Evolutionary conservation across 1,140 invertebrate species (phyloP).

Genomic region (Aleiodes sp.): DNA sequence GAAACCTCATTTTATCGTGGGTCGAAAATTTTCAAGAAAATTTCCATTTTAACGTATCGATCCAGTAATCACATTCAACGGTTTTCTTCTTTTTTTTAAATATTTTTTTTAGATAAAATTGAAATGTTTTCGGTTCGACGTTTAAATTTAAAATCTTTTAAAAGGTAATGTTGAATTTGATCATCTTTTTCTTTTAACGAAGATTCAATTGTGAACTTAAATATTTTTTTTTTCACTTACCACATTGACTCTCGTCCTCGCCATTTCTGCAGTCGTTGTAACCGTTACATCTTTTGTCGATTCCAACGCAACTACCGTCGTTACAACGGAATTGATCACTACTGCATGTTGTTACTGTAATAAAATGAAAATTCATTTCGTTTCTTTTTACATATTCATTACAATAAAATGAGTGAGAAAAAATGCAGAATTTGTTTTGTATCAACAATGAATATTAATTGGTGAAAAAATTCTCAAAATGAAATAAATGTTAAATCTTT

Average conservation of each 20-base stretch:
- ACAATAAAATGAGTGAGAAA: slow-evolving; percentile 3
- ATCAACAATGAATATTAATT: no score
- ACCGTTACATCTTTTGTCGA: slow-evolving; percentile 72
- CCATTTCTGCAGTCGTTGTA: slow-evolving; percentile 69
- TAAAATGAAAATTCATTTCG: not conserved
- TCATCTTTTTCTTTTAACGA: not conserved
- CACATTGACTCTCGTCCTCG: slow-evolving; percentile 72
- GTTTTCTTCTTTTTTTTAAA: no score
- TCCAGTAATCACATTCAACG: not conserved
- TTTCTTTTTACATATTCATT: not conserved
- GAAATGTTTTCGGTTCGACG: not conserved
- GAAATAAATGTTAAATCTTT: no score
- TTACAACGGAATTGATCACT: slow-evolving; percentile 68
- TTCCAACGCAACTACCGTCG: slow-evolving; percentile 76
- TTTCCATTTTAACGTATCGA: slow-evolving; percentile 7
- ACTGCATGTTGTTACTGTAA: slow-evolving; percentile 63
- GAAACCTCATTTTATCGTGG: not conserved
- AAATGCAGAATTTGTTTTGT: no score
- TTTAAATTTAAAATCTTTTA: not conserved
- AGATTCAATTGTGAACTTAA: not conserved
- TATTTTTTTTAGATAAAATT: not conserved
- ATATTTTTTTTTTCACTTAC: slow-evolving; percentile 58
- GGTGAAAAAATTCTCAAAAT: no score
- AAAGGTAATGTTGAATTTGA: not conserved
- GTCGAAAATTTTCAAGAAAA: not conserved